Base-by-base conservation (phyloP, 2,113 vertebrate genomes). In the Corythaixoides concolor region DNA sequence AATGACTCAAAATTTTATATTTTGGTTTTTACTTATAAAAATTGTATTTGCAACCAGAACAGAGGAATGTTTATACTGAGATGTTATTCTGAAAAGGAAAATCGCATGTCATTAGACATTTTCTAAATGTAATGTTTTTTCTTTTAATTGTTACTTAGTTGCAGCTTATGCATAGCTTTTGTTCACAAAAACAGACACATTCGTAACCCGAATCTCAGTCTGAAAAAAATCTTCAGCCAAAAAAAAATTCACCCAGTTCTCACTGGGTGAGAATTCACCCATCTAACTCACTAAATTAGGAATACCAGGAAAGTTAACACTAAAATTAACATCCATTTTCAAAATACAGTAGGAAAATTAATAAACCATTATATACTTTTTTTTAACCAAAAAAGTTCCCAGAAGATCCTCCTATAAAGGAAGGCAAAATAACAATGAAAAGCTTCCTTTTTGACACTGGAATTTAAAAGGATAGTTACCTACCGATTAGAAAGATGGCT, bases 401-500 rank as follows among this genome's bases (percentile, higher is more conserved):
- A 28, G 7, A 37, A 89, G 2, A 0, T 63, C 6, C n/a, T 84
- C 5, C 26, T 74, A 24, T 62, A 88, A 68, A 24, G 22, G 20
- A 66, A 69, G 6, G 21, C 6, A 76, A 94, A 90, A 49, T 24
- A 82, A 33, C 16, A 60, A 64, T 62, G 14, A 33, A 75, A 52
- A 88, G 0, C 24, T 72, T 78, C 20, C 8, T 45, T 77, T 83
- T 63, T 67, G 47, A 37, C 8, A 14, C 2, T 20, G 28, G 20
- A 83, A 59, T 85, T 76, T 16, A 37, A 78, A 86, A 58, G 35
- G 3, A 12, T 9, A 35, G 32, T 26, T 58, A 97, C 97, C 49
- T 95, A 99, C 99, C 99, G 55, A 99, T 99, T n/a, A 99, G 97
- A 97, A 99, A 99, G 89, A 99, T 99, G 39, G 98, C 99, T 95